A percentile compares a stretch with the other conserved stretches of the same genome.
phyloP scores from a whole-genome alignment of 2,888 invertebrate genomes.

The Epinotia demarniana region DNA sequence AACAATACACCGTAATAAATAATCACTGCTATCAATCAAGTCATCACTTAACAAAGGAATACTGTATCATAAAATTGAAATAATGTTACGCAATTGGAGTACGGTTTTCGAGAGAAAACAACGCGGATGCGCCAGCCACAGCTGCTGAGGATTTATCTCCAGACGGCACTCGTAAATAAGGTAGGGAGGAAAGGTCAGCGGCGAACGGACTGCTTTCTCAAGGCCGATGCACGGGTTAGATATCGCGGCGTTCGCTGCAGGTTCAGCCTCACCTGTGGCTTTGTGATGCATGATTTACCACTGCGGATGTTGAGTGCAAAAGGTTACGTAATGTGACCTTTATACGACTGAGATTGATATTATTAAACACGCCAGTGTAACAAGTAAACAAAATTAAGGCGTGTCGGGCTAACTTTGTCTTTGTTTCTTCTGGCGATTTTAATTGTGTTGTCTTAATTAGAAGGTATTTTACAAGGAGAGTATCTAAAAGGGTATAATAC shows the following conservation, averaged over 20 bases:
- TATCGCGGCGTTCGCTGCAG: slow-evolving; percentile 65
- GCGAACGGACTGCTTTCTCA: slow-evolving; percentile 44
- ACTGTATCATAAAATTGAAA: slow-evolving; percentile 43
- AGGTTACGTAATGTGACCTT: slow-evolving; percentile 29
- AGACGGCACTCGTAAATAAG: slow-evolving; percentile 72
- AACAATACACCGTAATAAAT: neutral
- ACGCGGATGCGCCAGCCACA: slow-evolving; percentile 70
- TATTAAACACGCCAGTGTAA: neutral
- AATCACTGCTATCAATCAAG: neutral
- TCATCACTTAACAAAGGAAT: neutral
- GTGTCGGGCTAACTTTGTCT: no score
- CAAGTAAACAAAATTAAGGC: neutral
- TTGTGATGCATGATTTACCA: slow-evolving; percentile 31
- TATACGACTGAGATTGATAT: neutral
- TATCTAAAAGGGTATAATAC: no score
- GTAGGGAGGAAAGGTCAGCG: slow-evolving; percentile 66
- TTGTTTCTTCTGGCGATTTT: no score
- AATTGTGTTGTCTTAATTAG: no score
- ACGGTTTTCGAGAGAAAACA: slow-evolving; percentile 50
- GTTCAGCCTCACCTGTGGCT: slow-evolving; percentile 69
- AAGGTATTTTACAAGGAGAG: no score
- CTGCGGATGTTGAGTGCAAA: slow-evolving; percentile 31
- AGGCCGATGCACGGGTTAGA: slow-evolving; percentile 76
- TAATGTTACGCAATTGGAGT: slow-evolving; percentile 54
- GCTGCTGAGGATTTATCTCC: slow-evolving; percentile 73